These are phyloP conservation scores for Actenoides lindsayi DNA, from an alignment of 2,113 vertebrate genomes.

Conservation along the genomic window DNA sequence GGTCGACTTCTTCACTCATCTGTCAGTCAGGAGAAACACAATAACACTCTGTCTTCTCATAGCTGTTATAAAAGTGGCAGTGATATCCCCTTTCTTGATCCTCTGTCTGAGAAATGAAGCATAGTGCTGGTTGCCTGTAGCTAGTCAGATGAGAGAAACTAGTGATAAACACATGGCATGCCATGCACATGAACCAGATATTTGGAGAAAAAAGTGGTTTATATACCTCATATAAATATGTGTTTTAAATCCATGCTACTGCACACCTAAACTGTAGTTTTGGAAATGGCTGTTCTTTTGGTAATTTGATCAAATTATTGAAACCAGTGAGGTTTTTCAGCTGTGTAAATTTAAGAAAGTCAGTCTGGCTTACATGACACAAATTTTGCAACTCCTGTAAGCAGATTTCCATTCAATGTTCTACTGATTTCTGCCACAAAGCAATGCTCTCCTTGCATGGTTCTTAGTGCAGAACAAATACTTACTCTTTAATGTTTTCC, in stretches of 20 bases:
- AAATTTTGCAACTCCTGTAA: background rate
- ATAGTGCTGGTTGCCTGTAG: background rate
- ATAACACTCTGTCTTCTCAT: constrained; percentile 5
- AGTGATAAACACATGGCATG: background rate
- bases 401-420: background rate
- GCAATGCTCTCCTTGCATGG: background rate
- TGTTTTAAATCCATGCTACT: background rate
- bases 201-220: background rate
- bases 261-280: background rate
- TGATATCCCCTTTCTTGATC: constrained; percentile 18
- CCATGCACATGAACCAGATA: background rate
- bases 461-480: background rate
- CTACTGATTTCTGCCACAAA: background rate
- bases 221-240: background rate
- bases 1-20: constrained; percentile 9
- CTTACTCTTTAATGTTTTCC: background rate
- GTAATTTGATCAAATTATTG: background rate
- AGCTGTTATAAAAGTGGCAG: constrained; percentile 1
- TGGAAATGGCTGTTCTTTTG: background rate
- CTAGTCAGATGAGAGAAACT: background rate
- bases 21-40: constrained; percentile 14
- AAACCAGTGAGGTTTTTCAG: background rate
- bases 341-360: background rate
- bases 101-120: background rate
- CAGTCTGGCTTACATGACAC: background rate